Evolutionary conservation across 2,888 invertebrate genomes (phyloP).

Genomic region (Platypus cylindrus): DNA sequence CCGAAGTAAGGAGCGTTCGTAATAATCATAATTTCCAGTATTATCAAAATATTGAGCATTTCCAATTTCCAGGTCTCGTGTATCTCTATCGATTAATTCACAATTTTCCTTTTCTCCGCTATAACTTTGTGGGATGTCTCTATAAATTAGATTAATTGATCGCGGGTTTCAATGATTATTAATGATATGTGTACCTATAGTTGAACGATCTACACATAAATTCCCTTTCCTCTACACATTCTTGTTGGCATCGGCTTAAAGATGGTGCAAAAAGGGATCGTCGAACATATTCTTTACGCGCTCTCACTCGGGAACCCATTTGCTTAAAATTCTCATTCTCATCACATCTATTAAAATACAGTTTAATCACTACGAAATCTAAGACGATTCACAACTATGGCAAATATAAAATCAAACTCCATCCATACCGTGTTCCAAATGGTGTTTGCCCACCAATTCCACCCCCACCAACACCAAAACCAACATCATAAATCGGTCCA

Average conservation of each 20-base stretch:
- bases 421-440: slow-evolving; percentile 3
- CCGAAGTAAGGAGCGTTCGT: slow-evolving; percentile 63
- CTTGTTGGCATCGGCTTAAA: slow-evolving; percentile 69
- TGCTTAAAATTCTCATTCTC: slow-evolving; percentile 73
- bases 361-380: too few relatives aligned
- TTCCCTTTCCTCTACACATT: slow-evolving; percentile 69
- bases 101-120: slow-evolving; percentile 66
- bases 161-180: neutral
- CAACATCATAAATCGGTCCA: slow-evolving; percentile 34
- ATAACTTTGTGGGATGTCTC: slow-evolving; percentile 21
- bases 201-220: slow-evolving; percentile 81
- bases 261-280: slow-evolving; percentile 61
- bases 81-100: slow-evolving; percentile 78
- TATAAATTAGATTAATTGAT: slow-evolving; percentile 4
- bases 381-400: neutral
- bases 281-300: slow-evolving; percentile 65
- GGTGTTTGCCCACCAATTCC: slow-evolving; percentile 9
- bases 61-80: slow-evolving; percentile 68
- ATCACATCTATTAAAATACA: slow-evolving; percentile 51
- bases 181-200: slow-evolving; percentile 45
- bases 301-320: slow-evolving; percentile 63
- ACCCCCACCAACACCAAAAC: slow-evolving; percentile 29
- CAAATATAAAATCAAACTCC: slow-evolving; percentile 1
- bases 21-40: slow-evolving; percentile 72
- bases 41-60: slow-evolving; percentile 78